Evolutionary conservation across 2,888 invertebrate species (phyloP).

Genomic region (Nemurella pictetii): DNA sequence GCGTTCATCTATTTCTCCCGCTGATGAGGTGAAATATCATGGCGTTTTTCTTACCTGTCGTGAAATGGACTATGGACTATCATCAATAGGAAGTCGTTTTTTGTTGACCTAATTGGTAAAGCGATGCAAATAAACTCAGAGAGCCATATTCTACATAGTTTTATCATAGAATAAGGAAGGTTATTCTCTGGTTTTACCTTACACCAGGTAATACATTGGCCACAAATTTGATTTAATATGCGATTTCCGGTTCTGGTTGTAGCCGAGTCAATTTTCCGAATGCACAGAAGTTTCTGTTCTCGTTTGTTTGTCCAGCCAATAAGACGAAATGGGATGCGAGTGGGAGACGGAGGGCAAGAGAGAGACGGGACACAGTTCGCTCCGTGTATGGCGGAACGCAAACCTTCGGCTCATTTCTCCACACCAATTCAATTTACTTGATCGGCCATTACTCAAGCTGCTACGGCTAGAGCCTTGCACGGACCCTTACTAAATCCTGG

Average conservation of each 20-base stretch:
- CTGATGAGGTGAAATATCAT: too few species aligned
- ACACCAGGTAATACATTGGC: constrained; percentile 2
- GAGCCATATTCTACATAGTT: too few species aligned
- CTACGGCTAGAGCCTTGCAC: constrained; percentile 25
- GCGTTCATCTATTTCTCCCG: too few species aligned
- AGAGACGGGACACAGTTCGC: constrained; percentile 18
- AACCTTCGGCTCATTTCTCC: constrained; percentile 41
- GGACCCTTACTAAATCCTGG: constrained; percentile 29
- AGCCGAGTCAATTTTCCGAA: constrained; percentile 21
- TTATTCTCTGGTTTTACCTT: too few species aligned
- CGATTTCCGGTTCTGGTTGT: constrained; percentile 24
- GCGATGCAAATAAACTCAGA: too few species aligned
- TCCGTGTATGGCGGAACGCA: constrained; percentile 5
- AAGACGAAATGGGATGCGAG: constrained; percentile 15
- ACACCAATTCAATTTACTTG: constrained; percentile 42
- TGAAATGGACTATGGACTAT: too few species aligned
- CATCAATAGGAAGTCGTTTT: too few species aligned
- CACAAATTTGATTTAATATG: constrained; percentile 26
- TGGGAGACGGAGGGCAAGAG: neutral
- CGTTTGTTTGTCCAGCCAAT: constrained; percentile 29
- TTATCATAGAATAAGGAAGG: too few species aligned
- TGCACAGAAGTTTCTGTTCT: constrained; percentile 13
- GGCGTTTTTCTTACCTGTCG: too few species aligned
- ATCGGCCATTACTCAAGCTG: constrained; percentile 42
- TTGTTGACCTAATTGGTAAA: too few species aligned